Percentiles rank a stretch among this genome's conserved stretches.
Conservation (phyloP, 1,140 invertebrate species). For the Zaprionus taronus region DNA sequence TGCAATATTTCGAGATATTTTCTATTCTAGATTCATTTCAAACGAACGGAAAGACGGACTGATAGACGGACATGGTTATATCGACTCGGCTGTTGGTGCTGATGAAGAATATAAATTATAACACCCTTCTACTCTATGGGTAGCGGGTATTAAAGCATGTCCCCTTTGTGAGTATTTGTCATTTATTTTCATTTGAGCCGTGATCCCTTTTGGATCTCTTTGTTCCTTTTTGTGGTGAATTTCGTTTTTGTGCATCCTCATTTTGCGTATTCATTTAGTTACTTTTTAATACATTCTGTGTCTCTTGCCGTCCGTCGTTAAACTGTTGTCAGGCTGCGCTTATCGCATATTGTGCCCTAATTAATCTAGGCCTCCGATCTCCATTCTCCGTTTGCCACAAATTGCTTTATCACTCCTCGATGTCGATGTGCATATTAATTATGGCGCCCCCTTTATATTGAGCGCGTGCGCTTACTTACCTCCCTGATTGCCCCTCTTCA, state of each 20-base stretch:
- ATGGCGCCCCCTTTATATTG: background rate
- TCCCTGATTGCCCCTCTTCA: background rate
- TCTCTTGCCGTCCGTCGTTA: background rate
- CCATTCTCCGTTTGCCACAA: background rate
- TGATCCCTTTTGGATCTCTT: no score
- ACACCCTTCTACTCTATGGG: no score
- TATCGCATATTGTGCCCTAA: background rate
- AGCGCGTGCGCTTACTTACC: background rate
- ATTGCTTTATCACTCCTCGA: conserved; percentile 21
- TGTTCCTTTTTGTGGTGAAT: background rate
- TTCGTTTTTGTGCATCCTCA: background rate
- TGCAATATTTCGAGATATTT: no score
- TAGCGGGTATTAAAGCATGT: no score
- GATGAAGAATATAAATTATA: no score
- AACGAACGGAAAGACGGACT: no score
- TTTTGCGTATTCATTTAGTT: background rate
- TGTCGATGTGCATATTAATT: conserved; percentile 4
- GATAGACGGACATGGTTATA: no score
- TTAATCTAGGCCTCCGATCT: background rate
- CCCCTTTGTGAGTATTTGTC: no score
- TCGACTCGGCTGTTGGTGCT: no score
- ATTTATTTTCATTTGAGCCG: no score
- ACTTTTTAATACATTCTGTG: background rate
- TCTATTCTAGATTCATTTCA: no score
- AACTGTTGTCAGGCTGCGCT: background rate